Evolutionary conservation across 1,140 invertebrate genomes (phyloP).

Genomic region (Sipha flava): DNA sequence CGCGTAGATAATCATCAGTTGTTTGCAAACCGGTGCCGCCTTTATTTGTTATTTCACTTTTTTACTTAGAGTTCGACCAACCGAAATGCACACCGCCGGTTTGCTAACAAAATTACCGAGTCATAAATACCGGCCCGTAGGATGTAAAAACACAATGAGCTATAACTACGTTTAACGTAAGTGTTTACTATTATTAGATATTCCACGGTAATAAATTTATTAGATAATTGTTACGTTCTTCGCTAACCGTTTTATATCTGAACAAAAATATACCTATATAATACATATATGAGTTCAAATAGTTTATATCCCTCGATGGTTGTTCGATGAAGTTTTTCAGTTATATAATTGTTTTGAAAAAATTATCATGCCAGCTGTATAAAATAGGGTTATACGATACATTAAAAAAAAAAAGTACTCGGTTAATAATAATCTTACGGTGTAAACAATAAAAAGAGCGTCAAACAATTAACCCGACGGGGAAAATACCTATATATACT

Average conservation of each 20-base stretch:
- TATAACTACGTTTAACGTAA: not conserved
- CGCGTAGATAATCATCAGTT: not conserved
- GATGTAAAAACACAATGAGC: not conserved
- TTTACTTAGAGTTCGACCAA: not conserved
- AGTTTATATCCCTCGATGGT: not conserved
- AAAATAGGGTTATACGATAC: no score
- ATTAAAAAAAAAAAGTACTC: no score
- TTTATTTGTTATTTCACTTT: not conserved
- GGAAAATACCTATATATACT: no score
- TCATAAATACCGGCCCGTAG: not conserved
- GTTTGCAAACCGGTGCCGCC: slow-evolving; percentile 3
- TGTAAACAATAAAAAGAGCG: not conserved
- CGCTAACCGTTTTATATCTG: not conserved
- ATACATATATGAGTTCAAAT: not conserved
- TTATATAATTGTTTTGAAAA: no score
- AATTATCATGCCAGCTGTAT: no score
- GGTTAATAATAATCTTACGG: not conserved
- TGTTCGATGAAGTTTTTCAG: not conserved
- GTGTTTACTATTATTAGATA: not conserved
- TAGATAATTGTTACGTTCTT: not conserved
- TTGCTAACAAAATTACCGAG: not conserved
- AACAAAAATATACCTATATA: not conserved
- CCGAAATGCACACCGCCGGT: not conserved
- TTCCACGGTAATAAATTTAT: not conserved
- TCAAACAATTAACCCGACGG: not conserved